Percentiles rank a stretch among this genome's conserved stretches.
Conservation (phyloP, 2,797 vertebrate species). For the Antennarius maculatus region DNA sequence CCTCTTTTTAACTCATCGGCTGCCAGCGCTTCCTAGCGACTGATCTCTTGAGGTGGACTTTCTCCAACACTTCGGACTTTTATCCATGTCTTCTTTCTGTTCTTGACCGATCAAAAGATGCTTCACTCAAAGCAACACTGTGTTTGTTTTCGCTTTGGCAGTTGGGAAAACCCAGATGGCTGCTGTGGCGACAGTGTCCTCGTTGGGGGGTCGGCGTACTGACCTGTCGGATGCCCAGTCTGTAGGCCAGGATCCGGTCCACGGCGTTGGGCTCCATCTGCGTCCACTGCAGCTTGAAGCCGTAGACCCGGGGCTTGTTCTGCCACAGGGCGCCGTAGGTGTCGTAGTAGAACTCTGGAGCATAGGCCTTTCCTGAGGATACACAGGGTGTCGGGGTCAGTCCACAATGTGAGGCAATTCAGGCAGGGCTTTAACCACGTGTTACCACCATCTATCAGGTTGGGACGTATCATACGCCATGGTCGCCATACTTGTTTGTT, state of each 20-base stretch:
- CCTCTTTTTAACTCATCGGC: too few species aligned
- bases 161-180: too few species aligned
- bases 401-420: neutral
- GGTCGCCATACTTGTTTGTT: neutral
- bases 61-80: too few species aligned
- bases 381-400: slow-evolving; percentile 1
- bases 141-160: too few species aligned
- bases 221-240: slow-evolving; percentile 92
- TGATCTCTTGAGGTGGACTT: too few species aligned
- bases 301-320: slow-evolving; percentile 89
- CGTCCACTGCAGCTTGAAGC: slow-evolving; percentile 95
- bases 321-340: slow-evolving; percentile 93
- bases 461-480: neutral
- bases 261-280: slow-evolving; percentile 92
- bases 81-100: too few species aligned
- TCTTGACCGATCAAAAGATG: too few species aligned
- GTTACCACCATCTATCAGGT: too few species aligned
- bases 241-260: slow-evolving; percentile 92
- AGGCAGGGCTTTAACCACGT: too few species aligned
- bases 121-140: too few species aligned
- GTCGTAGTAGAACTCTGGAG: slow-evolving; percentile 96
- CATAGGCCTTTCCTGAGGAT: slow-evolving; percentile 87
- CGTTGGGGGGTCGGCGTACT: neutral
- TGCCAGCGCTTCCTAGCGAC: too few species aligned
- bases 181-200: too few species aligned